Evolutionary conservation across 1,140 invertebrate genomes (phyloP), one percentile per base, ranked within the genome.

Genomic region (Macrotrachela quadricornifera): DNA sequence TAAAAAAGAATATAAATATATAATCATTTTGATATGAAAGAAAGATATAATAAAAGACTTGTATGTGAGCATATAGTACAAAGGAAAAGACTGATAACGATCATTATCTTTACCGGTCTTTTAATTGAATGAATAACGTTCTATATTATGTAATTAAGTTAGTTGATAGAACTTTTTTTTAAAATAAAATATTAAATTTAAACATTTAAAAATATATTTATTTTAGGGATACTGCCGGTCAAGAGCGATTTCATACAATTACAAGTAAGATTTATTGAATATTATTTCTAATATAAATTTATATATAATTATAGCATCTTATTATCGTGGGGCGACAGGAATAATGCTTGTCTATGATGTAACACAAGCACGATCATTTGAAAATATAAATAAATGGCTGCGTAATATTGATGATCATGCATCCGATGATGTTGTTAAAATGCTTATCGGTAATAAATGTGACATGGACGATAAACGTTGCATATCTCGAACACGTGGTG

Each of bases 381-480:
- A 95, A 73, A 95, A 95, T 72, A 94, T 95, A 61, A 82, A 88
- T 38, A 94, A 94, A 72, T 96, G 90, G 90, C 78, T 95, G 59
- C 76, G 87, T 68, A 92, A 95, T 72, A 95, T 95, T 70, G 87
- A 95, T 69, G 87, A 95, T 75, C 90, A 97, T 76, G 92, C 91
- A 17, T 95, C 90, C 75, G 91, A 95, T 74, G 90, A 97, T 77
- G 92, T 97, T 50, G 91, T 95, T 63, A 96, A 95, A 71, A 96
- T 97, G 91, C 88, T 99, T 62, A 74, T 99, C 60, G 92, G 92
- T 50, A 99, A 97, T 70, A 99, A 99, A 76, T 94, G 88, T 79
- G 92, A 99, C 76, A 90, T 96, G 82, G 83, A 90, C 65, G 86
- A 90, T 63, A 91, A 87, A 72, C 77, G 92, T 72, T 81, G 86